Evolutionary conservation across 2,113 vertebrate species (phyloP).

Genomic region (Neolamprologus ventralis): DNA sequence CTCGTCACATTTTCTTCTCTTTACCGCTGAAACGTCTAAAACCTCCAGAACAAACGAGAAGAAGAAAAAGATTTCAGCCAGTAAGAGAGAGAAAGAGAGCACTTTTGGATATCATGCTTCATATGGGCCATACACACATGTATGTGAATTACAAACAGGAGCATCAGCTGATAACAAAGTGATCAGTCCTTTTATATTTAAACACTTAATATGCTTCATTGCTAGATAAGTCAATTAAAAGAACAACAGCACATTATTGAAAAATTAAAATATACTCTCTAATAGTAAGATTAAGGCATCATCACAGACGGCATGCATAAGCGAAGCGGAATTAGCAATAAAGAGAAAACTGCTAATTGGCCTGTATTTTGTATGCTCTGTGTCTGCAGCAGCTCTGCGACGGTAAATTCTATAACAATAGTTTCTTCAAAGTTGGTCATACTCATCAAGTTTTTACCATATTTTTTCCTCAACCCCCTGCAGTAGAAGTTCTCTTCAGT

Average conservation of each 20-base stretch:
- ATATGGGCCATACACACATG: neutral
- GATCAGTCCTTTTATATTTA: neutral
- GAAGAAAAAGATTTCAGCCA: neutral
- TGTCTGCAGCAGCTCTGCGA: neutral
- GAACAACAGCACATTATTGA: neutral
- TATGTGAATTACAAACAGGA: neutral
- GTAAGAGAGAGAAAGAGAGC: neutral
- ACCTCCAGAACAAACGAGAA: neutral
- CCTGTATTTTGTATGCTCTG: neutral
- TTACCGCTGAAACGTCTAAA: neutral
- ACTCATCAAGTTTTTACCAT: neutral
- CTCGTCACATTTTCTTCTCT: neutral
- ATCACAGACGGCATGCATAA: neutral
- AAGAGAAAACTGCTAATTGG: neutral
- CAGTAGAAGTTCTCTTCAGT: neutral
- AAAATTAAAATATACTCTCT: neutral
- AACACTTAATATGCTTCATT: neutral
- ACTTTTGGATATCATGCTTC: neutral
- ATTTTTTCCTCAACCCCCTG: neutral
- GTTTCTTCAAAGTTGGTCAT: neutral
- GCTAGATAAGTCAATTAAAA: neutral
- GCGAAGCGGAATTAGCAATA: neutral
- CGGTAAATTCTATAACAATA: neutral
- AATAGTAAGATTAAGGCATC: neutral
- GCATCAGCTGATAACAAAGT: neutral